These are phyloP conservation scores for Chloroceryle aenea DNA, from an alignment of 2,113 vertebrate genomes.

Conservation along the genomic window DNA sequence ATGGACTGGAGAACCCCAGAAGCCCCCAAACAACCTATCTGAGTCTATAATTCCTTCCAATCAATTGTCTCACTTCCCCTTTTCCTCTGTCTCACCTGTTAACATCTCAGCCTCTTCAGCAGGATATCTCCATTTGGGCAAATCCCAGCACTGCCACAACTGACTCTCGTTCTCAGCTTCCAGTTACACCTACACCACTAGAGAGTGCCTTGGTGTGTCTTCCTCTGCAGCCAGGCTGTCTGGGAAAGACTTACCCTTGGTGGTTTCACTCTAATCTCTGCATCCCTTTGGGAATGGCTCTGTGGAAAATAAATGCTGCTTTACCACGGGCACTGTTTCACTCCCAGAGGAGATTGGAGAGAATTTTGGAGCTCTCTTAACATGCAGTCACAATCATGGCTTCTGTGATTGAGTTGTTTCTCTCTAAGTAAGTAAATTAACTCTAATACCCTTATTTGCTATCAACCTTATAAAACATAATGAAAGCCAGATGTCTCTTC, in stretches of 20 bases:
- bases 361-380: conserved; percentile 73
- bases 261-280: not conserved
- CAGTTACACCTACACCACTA: not conserved
- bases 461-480: conserved; percentile 86
- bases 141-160: not conserved
- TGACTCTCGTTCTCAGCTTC: not conserved
- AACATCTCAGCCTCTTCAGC: not conserved
- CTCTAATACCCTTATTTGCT: conserved; percentile 94
- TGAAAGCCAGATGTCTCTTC: conserved; percentile 89
- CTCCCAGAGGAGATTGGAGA: conserved; percentile 69
- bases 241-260: not conserved
- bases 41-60: not conserved
- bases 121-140: not conserved
- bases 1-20: not conserved
- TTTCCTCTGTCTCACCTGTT: not conserved
- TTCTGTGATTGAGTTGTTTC: conserved; percentile 85
- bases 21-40: not conserved
- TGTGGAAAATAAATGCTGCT: not conserved
- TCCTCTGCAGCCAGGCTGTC: not conserved
- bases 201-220: not conserved
- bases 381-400: conserved; percentile 85
- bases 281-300: not conserved
- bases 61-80: not conserved
- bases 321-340: not conserved
- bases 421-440: conserved; percentile 93